Evolutionary conservation across 2,888 invertebrate species (phyloP).

Genomic region (Eristalinus aeneus): DNA sequence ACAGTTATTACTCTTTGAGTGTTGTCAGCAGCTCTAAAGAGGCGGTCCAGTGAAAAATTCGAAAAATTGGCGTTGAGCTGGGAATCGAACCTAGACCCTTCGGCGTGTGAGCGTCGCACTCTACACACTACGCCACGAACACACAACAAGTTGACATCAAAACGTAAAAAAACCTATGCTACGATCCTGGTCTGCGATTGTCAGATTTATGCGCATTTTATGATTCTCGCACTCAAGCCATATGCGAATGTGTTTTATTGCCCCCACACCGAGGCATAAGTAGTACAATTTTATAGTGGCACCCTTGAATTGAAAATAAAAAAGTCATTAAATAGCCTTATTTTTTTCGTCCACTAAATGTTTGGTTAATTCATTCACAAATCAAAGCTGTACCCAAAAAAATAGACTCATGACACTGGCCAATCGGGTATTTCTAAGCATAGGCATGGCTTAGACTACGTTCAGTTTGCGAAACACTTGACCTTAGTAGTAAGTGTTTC

Average conservation of each 20-base stretch:
- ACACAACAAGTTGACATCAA: background rate
- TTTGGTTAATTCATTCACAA: background rate
- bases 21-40: no score
- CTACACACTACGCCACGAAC: no score
- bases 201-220: background rate
- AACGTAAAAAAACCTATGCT: background rate
- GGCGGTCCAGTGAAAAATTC: no score
- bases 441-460: background rate
- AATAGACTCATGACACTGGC: background rate
- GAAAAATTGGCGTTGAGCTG: no score
- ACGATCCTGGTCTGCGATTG: background rate
- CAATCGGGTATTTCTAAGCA: background rate
- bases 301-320: background rate
- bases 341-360: background rate
- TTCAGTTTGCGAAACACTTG: background rate
- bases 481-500: conserved; percentile 12
- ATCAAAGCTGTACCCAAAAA: background rate
- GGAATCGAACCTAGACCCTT: no score
- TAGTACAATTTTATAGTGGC: background rate
- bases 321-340: background rate
- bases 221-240: background rate
- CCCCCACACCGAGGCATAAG: background rate
- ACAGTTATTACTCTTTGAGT: no score
- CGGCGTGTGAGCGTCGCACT: no score
- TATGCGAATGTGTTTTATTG: background rate